Conservation (phyloP, 2,888 invertebrate species). For the Eudemis profundana region DNA sequence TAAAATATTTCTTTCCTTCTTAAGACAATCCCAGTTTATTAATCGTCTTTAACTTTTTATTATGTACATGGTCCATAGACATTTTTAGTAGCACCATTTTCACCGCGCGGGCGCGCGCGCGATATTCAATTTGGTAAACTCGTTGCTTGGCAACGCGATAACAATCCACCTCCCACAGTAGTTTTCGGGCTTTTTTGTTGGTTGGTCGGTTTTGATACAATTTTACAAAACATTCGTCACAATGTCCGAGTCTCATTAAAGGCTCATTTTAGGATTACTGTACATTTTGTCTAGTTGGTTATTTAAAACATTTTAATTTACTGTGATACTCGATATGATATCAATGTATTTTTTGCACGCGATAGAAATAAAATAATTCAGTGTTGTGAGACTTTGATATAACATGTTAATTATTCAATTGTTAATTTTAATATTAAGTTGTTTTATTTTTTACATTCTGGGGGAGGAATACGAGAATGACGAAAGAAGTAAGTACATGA, state of each 20-base stretch:
- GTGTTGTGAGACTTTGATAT: constrained; percentile 20
- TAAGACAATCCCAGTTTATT: neutral
- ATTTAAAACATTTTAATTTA: constrained; percentile 11
- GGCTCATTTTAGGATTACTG: neutral
- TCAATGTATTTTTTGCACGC: constrained; percentile 23
- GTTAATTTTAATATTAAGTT: constrained; percentile 51
- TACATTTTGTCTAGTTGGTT: neutral
- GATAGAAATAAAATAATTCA: constrained; percentile 15
- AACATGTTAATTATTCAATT: constrained; percentile 54
- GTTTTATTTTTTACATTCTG: constrained; percentile 52
- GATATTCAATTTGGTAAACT: constrained; percentile 67
- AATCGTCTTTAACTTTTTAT: neutral
- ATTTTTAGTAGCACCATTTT: neutral
- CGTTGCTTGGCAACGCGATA: constrained; percentile 77
- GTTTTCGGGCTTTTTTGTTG: constrained; percentile 59
- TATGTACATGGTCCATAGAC: constrained; percentile 6
- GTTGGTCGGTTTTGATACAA: constrained; percentile 48
- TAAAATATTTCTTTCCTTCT: neutral
- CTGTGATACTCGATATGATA: constrained; percentile 19
- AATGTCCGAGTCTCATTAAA: neutral
- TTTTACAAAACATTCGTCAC: constrained; percentile 24
- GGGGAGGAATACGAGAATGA: constrained; percentile 68
- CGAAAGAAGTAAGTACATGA: constrained; percentile 64
- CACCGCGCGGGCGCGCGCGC: constrained; percentile 63
- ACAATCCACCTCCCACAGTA: constrained; percentile 65